phyloP scores from a whole-genome alignment of 2,888 invertebrate species.

The Cantharis rustica region DNA sequence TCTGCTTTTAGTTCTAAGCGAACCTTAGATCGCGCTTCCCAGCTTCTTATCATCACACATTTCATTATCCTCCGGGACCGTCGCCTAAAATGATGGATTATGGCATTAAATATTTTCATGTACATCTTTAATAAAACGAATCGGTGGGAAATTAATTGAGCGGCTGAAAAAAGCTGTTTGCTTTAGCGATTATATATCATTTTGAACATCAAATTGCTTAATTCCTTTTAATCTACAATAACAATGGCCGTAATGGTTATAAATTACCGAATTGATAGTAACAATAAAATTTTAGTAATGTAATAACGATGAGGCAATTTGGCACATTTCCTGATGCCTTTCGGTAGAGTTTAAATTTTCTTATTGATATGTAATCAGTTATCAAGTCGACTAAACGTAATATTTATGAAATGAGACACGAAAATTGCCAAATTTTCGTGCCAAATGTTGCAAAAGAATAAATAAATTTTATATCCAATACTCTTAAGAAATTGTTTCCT shows the following conservation, averaged over 20 bases:
- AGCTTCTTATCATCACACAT: slow-evolving; percentile 23
- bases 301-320: neutral
- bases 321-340: neutral
- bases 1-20: slow-evolving; percentile 23
- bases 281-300: neutral
- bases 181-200: neutral
- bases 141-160: neutral
- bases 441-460: slow-evolving; percentile 7
- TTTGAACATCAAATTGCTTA: neutral
- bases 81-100: slow-evolving; percentile 28
- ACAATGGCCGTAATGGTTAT: neutral
- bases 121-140: slow-evolving; percentile 14
- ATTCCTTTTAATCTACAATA: neutral
- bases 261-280: neutral
- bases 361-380: neutral
- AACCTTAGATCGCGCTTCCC: slow-evolving; percentile 14
- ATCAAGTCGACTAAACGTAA: neutral
- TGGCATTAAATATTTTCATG: slow-evolving; percentile 25
- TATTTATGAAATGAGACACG: neutral
- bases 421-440: neutral
- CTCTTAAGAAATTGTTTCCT: slow-evolving; percentile 24
- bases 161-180: neutral
- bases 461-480: slow-evolving; percentile 25
- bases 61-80: slow-evolving; percentile 19
- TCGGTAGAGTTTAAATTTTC: neutral